Evolutionary conservation across 1,140 invertebrate species (phyloP).

Genomic region (Drosophila triauraria): DNA sequence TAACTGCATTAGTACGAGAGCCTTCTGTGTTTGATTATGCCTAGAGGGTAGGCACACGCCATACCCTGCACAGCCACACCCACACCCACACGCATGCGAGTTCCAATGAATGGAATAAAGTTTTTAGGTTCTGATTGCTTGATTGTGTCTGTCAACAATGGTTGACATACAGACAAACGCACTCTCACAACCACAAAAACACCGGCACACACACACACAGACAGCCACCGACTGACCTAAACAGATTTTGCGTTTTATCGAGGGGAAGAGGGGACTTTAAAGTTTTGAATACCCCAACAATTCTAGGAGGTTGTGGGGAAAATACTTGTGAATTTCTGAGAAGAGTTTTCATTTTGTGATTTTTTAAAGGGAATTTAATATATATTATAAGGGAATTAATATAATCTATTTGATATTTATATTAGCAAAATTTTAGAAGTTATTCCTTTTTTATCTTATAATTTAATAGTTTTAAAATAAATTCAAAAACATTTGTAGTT

Average conservation of each 20-base stretch:
- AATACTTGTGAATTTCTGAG: not conserved
- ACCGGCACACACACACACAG: too few species aligned
- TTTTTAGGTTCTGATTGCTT: conserved; percentile 83
- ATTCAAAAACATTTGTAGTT: too few species aligned
- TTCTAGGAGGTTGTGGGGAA: not conserved
- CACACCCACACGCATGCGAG: conserved; percentile 1
- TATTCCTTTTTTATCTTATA: too few species aligned
- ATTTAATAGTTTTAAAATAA: too few species aligned
- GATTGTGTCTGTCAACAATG: conserved; percentile 81
- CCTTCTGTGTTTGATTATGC: conserved; percentile 81
- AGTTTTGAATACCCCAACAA: conserved; percentile 25
- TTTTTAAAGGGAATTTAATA: not conserved
- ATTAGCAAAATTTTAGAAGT: too few species aligned
- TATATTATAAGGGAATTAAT: too few species aligned
- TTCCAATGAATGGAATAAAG: conserved; percentile 61
- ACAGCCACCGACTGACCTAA: conserved; percentile 24
- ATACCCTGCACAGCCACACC: conserved; percentile 37
- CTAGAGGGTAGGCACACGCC: conserved; percentile 55
- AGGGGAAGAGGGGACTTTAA: conserved; percentile 12
- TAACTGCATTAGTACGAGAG: conserved; percentile 81
- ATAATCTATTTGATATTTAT: too few species aligned
- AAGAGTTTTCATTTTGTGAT: not conserved
- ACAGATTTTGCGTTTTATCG: conserved; percentile 38
- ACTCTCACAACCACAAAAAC: conserved; percentile 6
- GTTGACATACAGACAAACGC: conserved; percentile 30